These are phyloP conservation scores for Tragelaphus oryx DNA, from an alignment of 2,797 vertebrate genomes.

Conservation along the genomic window DNA sequence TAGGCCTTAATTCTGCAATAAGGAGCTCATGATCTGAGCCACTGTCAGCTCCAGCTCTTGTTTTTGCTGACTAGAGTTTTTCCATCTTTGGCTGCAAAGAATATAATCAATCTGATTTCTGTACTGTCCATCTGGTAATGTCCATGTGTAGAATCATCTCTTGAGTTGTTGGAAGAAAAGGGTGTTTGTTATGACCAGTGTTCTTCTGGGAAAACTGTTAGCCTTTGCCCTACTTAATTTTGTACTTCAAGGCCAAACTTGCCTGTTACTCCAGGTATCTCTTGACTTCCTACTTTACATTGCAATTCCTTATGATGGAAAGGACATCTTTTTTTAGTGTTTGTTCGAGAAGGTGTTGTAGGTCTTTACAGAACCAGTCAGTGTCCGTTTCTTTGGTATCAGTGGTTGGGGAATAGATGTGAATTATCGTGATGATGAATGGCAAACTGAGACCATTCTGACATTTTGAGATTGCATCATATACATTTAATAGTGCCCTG, in stretches of 20 bases:
- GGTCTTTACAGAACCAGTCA: neutral
- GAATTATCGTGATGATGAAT: neutral
- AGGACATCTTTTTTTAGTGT: neutral
- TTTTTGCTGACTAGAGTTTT: neutral
- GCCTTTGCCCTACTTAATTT: neutral
- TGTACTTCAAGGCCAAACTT: neutral
- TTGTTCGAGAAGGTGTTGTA: neutral
- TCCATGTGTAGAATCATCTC: neutral
- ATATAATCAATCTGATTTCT: neutral
- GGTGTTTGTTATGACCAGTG: neutral
- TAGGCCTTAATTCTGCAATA: neutral
- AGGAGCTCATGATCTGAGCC: neutral
- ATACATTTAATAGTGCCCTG: neutral
- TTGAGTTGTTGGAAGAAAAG: neutral
- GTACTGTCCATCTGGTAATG: neutral
- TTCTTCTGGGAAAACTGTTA: neutral
- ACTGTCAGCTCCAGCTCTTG: neutral
- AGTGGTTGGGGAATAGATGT: neutral
- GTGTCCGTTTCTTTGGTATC: neutral
- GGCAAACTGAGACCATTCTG: neutral
- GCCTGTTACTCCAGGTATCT: neutral
- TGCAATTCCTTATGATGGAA: neutral
- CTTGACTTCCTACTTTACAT: neutral
- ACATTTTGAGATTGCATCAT: neutral
- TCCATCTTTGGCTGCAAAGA: neutral